phyloP scores from a whole-genome alignment of 2,113 vertebrate genomes.

The Rhipidura dahli region DNA sequence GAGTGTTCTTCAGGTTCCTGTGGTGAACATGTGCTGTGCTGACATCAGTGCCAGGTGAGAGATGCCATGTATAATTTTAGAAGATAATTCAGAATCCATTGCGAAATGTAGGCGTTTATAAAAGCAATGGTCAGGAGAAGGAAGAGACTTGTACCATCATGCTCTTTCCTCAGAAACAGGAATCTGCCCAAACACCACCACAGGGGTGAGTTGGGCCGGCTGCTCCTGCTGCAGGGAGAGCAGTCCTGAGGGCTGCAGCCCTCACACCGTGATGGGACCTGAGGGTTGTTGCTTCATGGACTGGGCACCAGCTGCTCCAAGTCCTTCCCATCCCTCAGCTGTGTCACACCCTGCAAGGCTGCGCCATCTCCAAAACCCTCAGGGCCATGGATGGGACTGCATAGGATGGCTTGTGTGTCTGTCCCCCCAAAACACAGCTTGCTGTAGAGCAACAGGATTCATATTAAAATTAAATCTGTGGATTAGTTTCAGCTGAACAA shows the following conservation, averaged over 20 bases:
- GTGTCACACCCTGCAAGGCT: neutral
- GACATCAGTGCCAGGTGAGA: constrained; percentile 2
- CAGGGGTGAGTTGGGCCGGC: neutral
- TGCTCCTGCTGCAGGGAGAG: neutral
- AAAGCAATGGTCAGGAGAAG: neutral
- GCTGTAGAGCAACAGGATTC: neutral
- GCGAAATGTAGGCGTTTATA: neutral
- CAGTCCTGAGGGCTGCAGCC: neutral
- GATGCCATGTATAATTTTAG: constrained; percentile 26
- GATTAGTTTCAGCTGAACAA: neutral
- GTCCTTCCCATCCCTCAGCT: neutral
- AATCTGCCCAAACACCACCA: constrained; percentile 8
- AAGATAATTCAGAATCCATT: constrained; percentile 38
- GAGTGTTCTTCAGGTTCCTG: neutral
- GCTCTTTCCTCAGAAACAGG: neutral
- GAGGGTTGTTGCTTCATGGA: neutral
- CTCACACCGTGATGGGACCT: neutral
- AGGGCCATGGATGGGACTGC: neutral
- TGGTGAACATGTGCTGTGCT: neutral
- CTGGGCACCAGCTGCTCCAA: neutral
- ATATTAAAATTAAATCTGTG: neutral
- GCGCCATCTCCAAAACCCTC: neutral
- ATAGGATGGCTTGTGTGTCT: neutral
- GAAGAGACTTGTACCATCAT: constrained; percentile 8
- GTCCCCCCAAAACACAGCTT: neutral